Percentiles rank a stretch among this genome's conserved stretches.
Conservation (phyloP, 2,888 invertebrate genomes). For the Toxonevra muliebris region DNA sequence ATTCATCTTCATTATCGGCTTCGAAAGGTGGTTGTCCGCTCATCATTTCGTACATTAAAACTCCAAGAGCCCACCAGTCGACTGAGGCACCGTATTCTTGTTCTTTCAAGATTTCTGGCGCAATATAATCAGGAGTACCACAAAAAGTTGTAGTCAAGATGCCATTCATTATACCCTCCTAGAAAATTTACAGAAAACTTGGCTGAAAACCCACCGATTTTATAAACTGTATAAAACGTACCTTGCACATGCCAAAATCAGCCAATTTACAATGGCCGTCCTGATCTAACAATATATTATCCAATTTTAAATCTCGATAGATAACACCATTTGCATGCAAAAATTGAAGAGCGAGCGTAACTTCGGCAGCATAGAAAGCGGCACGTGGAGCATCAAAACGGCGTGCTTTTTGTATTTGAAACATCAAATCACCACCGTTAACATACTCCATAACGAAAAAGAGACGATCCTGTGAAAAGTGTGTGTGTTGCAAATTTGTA, state of each 20-base stretch:
- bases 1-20: conserved; percentile 99
- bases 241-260: conserved; percentile 99
- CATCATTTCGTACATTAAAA: conserved; percentile 99
- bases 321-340: conserved; percentile 96
- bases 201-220: background rate
- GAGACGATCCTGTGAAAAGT: conserved; percentile 75
- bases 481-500: no score
- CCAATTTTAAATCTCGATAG: conserved; percentile 97
- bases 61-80: conserved; percentile 98
- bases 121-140: conserved; percentile 99
- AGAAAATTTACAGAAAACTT: conserved; percentile 12
- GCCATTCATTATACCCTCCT: conserved; percentile 72
- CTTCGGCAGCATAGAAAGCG: conserved; percentile 96
- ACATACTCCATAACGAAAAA: conserved; percentile 99
- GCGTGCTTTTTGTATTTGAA: conserved; percentile 97
- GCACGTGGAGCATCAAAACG: conserved; percentile 98
- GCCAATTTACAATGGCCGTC: conserved; percentile 96
- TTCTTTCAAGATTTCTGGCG: conserved; percentile 96
- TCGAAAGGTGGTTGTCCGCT: conserved; percentile 99
- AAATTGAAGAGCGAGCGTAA: conserved; percentile 96
- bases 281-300: conserved; percentile 96
- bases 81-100: conserved; percentile 89
- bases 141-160: conserved; percentile 96
- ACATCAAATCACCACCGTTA: conserved; percentile 98
- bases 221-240: conserved; percentile 67